Base-by-base conservation (phyloP, 2,113 vertebrate genomes). In the Myocastor coypus region DNA sequence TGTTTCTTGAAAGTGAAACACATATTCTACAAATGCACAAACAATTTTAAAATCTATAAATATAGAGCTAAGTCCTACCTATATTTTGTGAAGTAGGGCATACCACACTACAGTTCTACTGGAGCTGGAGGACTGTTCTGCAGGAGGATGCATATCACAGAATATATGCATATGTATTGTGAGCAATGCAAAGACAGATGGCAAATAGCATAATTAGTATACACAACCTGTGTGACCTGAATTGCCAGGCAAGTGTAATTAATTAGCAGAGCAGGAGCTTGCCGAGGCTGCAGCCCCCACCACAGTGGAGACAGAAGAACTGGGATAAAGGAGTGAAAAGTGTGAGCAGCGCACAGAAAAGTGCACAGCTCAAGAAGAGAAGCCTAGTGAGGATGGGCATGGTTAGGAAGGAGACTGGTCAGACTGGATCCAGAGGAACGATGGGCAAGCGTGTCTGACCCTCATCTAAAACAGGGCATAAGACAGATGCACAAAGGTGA, bases 1-100 rank as follows among this genome's bases (percentile, higher is more conserved):
- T 63, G 42, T 42, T 77, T 91, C 24, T 24, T 83, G 19, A 83
- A 96, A 83, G 66, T 34, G 57, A 86, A 96, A 83, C 13, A 42
- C 89, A 83, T 32, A 17, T 42, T 93, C 50, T 83, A 13, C 16
- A 42, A 10, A 83, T 64, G 20, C n/a, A 66, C 57, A 61, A 22
- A 87, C 22, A 42, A 2, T 26, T 46, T 69, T 86, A 88, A 63
- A 37, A 75, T 28, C 7, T n/a, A 50, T 42, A 88, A 66, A 80
- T 77, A 91, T 0, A 61, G 59, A 93, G 63, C 28, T 37, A 32
- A 92, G 6, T 42, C 68, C 83, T 75, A 87, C 42, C 59, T 83
- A 82, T 64, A 84, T 50, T 92, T 12, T 24, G 17, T 34, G 40
- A 82, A 55, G 30, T 24, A 57, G 37, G 32, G 5, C 19, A 66